phyloP scores from a whole-genome alignment of 2,888 invertebrate species.

The Drosophila picticornis region DNA sequence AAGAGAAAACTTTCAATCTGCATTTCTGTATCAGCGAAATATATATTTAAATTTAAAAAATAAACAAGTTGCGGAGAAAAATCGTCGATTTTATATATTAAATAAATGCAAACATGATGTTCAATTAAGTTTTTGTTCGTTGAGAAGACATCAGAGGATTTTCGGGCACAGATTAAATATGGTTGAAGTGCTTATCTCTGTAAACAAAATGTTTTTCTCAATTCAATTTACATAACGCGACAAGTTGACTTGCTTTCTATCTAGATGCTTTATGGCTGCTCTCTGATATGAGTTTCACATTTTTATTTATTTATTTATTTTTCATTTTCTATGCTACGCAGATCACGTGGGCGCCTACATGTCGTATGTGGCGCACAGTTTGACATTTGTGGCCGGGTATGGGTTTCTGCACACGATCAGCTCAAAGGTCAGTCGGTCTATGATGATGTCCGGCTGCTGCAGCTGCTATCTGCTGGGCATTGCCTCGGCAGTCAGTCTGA shows the following conservation, averaged over 20 bases:
- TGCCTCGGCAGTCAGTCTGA: constrained; percentile 78
- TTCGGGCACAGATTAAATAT: neutral
- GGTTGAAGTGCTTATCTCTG: neutral
- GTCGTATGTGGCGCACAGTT: constrained; percentile 81
- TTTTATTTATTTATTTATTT: neutral
- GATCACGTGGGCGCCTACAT: constrained; percentile 82
- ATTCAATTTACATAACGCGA: neutral
- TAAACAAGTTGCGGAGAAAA: too few species aligned
- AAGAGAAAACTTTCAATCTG: too few species aligned
- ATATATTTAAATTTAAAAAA: neutral
- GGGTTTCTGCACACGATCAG: constrained; percentile 81
- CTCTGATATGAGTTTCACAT: neutral
- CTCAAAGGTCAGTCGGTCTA: constrained; percentile 73
- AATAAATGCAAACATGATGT: neutral
- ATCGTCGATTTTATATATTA: neutral
- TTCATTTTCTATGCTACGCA: constrained; percentile 27
- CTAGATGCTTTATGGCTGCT: neutral
- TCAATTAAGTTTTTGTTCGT: neutral
- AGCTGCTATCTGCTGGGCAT: constrained; percentile 80
- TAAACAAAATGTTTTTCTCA: accelerated
- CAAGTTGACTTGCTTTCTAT: neutral
- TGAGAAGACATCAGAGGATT: neutral
- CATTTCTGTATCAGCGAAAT: neutral
- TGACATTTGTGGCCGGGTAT: constrained; percentile 79
- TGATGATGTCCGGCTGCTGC: constrained; percentile 76